Base-by-base conservation (phyloP, 2,888 invertebrate species). In the Dyspetes luteomarginatus region DNA sequence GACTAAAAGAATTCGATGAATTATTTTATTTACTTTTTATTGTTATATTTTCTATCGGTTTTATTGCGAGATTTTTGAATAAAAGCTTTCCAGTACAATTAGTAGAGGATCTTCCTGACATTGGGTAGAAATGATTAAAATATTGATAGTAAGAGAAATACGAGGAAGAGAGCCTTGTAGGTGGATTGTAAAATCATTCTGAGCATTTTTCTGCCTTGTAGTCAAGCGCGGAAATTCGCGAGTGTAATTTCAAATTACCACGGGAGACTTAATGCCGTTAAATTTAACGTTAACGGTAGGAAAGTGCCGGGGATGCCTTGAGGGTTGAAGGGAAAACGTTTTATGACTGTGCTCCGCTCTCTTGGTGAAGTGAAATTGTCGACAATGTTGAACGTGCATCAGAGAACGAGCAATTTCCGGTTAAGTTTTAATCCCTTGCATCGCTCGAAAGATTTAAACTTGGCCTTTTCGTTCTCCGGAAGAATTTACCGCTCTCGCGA, bases 161-260 rank as follows among this genome's bases (percentile, higher is more conserved):
- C 56, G 22, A 43, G 26, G 41, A 17, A 50, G 30, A 30, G 19
- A 55, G 24, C 36, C 28, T 41, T n/a, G n/a, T n/a, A 26, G 17
- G 30, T 15, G n/a, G 15, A 64, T 75, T 50, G 79, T 67, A 75
- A 75, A 75, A 75, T 80, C 50, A 79, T 69, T 75, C 28, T 52
- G 30, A 75, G 79, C 75, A 65, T 71, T 80, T 80, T 19, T 48
- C 64, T 30, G 41, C 52, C 48, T 60, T 30, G 41, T 45, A 60
- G 58, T 64, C 65, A 43, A 78, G 36, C 73, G 68, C 68, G 48
- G 60, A 65, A 71, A 68, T 30, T 67, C 52, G 75, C 64, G 52
- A 71, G 41, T 65, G 68, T 80, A 83, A 82, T 83, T 82, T 79
- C 43, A 82, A 83, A 83, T 83, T 80, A 75, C 77, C 67, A 78